Conservation (phyloP, 1,140 invertebrate species). For the Ostrea edulis region DNA sequence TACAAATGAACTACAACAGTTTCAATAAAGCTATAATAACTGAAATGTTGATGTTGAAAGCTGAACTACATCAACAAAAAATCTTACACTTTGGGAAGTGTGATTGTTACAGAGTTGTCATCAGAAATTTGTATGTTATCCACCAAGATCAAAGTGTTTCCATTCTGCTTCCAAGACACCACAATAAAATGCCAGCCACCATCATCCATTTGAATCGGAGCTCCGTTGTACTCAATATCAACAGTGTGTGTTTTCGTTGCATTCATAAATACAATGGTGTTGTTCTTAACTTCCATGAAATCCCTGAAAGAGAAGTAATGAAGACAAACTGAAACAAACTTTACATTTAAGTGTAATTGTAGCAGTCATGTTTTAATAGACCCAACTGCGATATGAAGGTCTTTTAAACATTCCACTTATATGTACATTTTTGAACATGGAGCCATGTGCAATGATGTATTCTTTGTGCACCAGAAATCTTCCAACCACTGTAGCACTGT, state of each 20-base stretch:
- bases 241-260: neutral
- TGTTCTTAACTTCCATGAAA: neutral
- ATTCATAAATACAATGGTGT: neutral
- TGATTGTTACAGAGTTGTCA: neutral
- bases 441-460: too few relatives aligned
- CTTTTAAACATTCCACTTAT: too few relatives aligned
- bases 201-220: neutral
- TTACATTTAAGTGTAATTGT: too few relatives aligned
- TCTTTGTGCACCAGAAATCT: too few relatives aligned
- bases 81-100: constrained; percentile 37
- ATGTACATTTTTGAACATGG: too few relatives aligned
- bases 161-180: neutral
- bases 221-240: neutral
- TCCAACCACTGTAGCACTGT: too few relatives aligned
- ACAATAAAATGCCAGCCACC: constrained; percentile 41
- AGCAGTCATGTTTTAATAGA: too few relatives aligned
- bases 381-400: too few relatives aligned
- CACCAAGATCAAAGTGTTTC: neutral
- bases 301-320: neutral
- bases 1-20: too few relatives aligned
- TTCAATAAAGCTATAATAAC: too few relatives aligned
- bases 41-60: too few relatives aligned
- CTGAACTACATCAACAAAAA: neutral
- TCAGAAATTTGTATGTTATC: neutral
- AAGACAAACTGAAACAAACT: too few relatives aligned